phyloP scores from a whole-genome alignment of 2,888 invertebrate species.

The Cheilosia vernalis region DNA sequence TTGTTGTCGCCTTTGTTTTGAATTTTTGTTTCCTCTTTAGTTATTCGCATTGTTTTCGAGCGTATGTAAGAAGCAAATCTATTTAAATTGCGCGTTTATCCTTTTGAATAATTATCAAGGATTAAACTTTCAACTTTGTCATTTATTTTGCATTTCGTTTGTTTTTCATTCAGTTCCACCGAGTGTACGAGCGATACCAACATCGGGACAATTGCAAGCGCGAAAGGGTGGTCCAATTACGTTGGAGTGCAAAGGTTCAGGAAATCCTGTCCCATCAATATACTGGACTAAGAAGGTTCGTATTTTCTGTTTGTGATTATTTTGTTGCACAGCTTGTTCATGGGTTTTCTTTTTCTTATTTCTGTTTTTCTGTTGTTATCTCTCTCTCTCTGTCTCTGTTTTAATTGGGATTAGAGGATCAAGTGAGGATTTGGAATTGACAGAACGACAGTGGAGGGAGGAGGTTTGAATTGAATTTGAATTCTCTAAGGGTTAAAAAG shows the following conservation, averaged over 20 bases:
- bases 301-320: conserved; percentile 32
- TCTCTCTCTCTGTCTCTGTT: conserved; percentile 49
- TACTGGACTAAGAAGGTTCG: conserved; percentile 85
- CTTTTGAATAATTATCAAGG: conserved; percentile 74
- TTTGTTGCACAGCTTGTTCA: conserved; percentile 25
- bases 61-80: conserved; percentile 32
- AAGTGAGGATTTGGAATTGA: conserved; percentile 50
- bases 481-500: conserved; percentile 58
- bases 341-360: conserved; percentile 33
- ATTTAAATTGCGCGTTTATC: conserved; percentile 66
- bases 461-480: conserved; percentile 67
- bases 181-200: conserved; percentile 87
- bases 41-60: conserved; percentile 26
- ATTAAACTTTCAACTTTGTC: conserved; percentile 74
- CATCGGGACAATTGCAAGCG: conserved; percentile 87
- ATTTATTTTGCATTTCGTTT: conserved; percentile 66
- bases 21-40: conserved; percentile 24
- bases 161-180: conserved; percentile 85
- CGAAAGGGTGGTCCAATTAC: conserved; percentile 88
- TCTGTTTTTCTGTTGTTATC: conserved; percentile 15
- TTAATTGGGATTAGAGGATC: conserved; percentile 73
- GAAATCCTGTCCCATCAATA: conserved; percentile 89
- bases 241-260: conserved; percentile 88
- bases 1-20: conserved; percentile 9
- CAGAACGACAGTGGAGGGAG: conserved; percentile 4